Evolutionary conservation across 1,140 invertebrate species (phyloP).

Genomic region (Zaprionus africanus): DNA sequence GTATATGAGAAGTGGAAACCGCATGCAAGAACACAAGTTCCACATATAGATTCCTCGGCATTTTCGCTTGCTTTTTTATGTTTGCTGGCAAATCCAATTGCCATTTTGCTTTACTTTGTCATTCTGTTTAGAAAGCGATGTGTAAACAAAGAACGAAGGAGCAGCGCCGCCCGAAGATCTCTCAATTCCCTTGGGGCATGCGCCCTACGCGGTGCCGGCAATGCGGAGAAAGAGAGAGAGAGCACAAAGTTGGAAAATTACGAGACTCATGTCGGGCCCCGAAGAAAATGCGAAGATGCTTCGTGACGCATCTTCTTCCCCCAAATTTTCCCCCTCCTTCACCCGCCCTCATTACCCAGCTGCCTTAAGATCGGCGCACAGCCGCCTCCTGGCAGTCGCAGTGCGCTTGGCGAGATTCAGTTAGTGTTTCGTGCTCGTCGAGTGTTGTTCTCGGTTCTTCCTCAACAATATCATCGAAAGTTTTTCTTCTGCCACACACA

Average conservation of each 20-base stretch:
- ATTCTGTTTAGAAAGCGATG: slow-evolving; percentile 62
- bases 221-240: not conserved
- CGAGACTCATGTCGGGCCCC: slow-evolving; percentile 16
- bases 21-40: too few relatives aligned
- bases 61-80: not conserved
- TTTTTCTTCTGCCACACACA: slow-evolving; percentile 61
- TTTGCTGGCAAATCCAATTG: not conserved
- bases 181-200: slow-evolving; percentile 41
- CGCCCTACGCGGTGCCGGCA: slow-evolving; percentile 45
- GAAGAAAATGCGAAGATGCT: slow-evolving; percentile 16
- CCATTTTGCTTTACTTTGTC: slow-evolving; percentile 2
- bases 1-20: too few relatives aligned
- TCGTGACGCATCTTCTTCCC: slow-evolving; percentile 19
- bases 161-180: not conserved
- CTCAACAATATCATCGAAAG: slow-evolving; percentile 79
- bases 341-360: slow-evolving; percentile 8
- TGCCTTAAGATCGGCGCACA: slow-evolving; percentile 45
- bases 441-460: slow-evolving; percentile 84
- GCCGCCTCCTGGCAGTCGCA: slow-evolving; percentile 45
- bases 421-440: slow-evolving; percentile 85
- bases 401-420: slow-evolving; percentile 56
- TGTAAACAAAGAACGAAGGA: slow-evolving; percentile 61
- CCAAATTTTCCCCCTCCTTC: not conserved
- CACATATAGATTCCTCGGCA: not conserved
- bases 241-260: slow-evolving; percentile 27